Base-by-base conservation (phyloP, 2,113 vertebrate genomes). In the Bubo blakistoni region DNA sequence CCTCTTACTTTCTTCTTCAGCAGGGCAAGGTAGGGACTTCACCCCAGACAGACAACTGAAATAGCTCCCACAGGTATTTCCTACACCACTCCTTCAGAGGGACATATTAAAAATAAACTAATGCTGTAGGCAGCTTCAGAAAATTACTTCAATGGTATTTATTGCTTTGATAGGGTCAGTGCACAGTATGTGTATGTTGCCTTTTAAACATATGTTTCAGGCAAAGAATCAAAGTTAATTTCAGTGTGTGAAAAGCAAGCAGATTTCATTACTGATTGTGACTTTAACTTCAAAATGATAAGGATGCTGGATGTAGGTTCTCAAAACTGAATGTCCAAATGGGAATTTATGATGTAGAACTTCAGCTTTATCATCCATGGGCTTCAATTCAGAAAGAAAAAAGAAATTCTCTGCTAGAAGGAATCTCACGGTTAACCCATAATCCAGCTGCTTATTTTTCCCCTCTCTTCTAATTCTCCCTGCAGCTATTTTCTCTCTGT, bases 241-340 rank as follows among this genome's bases (percentile, higher is more conserved):
- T 98, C 97, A 97, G 97, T 72, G 91, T 97, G 95, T 98, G 97
- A 98, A 98, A 98, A 98, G 97, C 97, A 95, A 97, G 97, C 92
- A 98, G 98, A 98, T 98, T 97, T 97, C 97, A 98, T 98, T 98
- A 98, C 96, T 97, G 98, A 98, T 98, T 98, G 96, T 97, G 97
- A 97, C 96, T 98, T 96, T 91, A 94, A 97, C 97, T 97, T 97
- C 97, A 97, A 97, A 97, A 96, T 84, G 98, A 98, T 98, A 98
- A 98, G 97, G 93, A 95, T 92, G 87, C 81, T 93, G 96, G 96
- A 97, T 97, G 97, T 85, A 97, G 96, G 94, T 97, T 97, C 97
- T 98, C 97, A 97, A 98, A 98, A 98, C 97, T 92, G 93, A 96
- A 93, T 90, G 96, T 98, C 97, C 97, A 98, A 98, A 97, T 88